phyloP scores from a whole-genome alignment of 1,140 invertebrate species.

The Platyscapa corneri region DNA sequence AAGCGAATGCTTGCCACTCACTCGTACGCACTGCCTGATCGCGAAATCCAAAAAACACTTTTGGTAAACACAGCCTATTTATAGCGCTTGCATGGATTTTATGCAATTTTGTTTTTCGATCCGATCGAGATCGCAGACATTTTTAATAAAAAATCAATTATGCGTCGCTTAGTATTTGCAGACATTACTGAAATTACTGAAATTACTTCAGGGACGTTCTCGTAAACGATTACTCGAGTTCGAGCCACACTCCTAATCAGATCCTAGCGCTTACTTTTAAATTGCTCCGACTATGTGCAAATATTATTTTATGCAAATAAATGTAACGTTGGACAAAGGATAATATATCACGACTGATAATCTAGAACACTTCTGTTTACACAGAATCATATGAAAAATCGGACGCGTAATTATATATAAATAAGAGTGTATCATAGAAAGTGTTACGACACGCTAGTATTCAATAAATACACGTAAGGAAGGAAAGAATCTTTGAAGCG shows the following conservation, averaged over 20 bases:
- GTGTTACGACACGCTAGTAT: neutral
- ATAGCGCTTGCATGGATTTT: neutral
- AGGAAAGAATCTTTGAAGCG: neutral
- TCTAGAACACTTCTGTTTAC: neutral
- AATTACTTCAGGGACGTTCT: neutral
- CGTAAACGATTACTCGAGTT: neutral
- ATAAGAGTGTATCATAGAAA: neutral
- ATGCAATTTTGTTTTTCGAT: neutral
- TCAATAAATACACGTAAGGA: neutral
- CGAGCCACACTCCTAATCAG: neutral
- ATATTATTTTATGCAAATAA: constrained; percentile 16
- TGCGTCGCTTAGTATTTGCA: neutral
- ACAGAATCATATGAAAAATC: neutral
- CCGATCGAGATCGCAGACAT: too few species aligned
- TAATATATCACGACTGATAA: constrained; percentile 2
- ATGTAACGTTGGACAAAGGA: neutral
- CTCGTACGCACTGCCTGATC: neutral
- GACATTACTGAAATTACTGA: neutral
- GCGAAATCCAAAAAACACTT: neutral
- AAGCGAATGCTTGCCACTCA: neutral
- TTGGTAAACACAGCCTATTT: neutral
- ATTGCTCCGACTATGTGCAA: neutral
- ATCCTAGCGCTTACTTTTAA: neutral
- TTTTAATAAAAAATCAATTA: too few species aligned
- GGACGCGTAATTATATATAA: neutral